These are phyloP conservation scores for Diarsia rubi DNA, from an alignment of 2,888 invertebrate genomes.

Conservation along the genomic window DNA sequence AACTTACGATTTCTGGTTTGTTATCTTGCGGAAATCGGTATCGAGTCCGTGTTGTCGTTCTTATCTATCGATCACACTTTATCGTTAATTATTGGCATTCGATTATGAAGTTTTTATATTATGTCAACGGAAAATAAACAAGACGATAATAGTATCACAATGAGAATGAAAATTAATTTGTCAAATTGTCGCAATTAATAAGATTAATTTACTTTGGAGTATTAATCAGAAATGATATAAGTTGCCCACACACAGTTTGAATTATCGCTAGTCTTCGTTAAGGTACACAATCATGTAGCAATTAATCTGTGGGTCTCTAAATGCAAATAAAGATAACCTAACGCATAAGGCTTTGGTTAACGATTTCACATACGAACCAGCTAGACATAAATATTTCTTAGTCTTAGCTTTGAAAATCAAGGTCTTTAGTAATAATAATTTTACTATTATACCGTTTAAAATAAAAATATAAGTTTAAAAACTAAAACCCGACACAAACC, in stretches of 20 bases:
- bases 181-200: slow-evolving; percentile 27
- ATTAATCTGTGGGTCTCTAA: slow-evolving; percentile 42
- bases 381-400: slow-evolving; percentile 10
- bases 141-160: slow-evolving; percentile 28
- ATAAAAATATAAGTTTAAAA: no score
- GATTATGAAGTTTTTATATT: slow-evolving; percentile 21
- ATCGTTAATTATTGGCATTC: slow-evolving; percentile 35
- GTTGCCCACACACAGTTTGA: slow-evolving; percentile 26
- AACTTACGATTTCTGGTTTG: slow-evolving; percentile 20
- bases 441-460: slow-evolving; percentile 22
- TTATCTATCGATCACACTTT: slow-evolving; percentile 38
- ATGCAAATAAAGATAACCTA: slow-evolving; percentile 46
- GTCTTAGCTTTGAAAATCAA: slow-evolving; percentile 23
- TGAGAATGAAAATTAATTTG: slow-evolving; percentile 22
- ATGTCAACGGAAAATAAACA: slow-evolving; percentile 45
- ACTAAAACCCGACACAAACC: no score
- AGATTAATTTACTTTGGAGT: slow-evolving; percentile 26
- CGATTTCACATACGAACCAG: slow-evolving; percentile 39
- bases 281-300: slow-evolving; percentile 28
- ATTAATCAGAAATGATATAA: slow-evolving; percentile 30
- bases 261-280: slow-evolving; percentile 28
- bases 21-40: slow-evolving; percentile 30
- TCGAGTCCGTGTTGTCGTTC: slow-evolving; percentile 25
- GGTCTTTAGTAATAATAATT: slow-evolving; percentile 24
- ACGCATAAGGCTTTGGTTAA: slow-evolving; percentile 16